These are phyloP conservation scores for Oxystoma pomonae DNA, from an alignment of 2,888 invertebrate genomes.

Conservation along the genomic window DNA sequence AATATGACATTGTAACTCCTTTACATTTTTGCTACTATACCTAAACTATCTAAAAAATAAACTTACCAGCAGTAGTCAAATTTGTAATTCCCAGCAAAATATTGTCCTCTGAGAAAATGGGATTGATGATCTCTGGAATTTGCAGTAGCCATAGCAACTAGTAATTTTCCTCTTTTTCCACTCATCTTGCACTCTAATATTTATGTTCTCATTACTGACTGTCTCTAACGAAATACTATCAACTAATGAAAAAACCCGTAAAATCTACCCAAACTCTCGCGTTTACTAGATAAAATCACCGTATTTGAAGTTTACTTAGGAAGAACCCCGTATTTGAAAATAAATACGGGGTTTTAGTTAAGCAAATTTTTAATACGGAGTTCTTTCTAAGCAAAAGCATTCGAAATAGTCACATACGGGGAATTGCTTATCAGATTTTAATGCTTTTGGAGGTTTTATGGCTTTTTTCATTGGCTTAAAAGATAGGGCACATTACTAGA, in stretches of 20 bases:
- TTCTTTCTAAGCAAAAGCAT: neutral
- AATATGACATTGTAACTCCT: neutral
- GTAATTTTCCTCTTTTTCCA: neutral
- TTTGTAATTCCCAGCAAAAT: neutral
- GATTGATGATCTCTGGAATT: neutral
- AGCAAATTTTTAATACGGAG: neutral
- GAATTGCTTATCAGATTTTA: no score
- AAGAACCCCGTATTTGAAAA: neutral
- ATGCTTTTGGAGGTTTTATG: neutral
- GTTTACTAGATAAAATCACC: neutral
- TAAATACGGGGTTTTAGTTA: neutral
- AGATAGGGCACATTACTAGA: neutral
- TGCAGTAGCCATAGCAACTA: neutral
- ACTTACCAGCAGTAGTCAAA: neutral
- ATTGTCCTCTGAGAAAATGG: neutral
- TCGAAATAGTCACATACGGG: neutral
- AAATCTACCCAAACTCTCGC: neutral
- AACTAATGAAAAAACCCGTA: neutral
- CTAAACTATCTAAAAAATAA: neutral
- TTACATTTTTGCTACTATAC: neutral
- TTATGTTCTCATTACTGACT: neutral
- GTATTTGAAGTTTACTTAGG: neutral
- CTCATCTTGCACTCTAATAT: neutral
- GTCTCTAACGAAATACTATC: neutral
- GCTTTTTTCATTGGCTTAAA: neutral